Base-by-base conservation (phyloP, 2,888 invertebrate species). In the Athripsodes cinereus region DNA sequence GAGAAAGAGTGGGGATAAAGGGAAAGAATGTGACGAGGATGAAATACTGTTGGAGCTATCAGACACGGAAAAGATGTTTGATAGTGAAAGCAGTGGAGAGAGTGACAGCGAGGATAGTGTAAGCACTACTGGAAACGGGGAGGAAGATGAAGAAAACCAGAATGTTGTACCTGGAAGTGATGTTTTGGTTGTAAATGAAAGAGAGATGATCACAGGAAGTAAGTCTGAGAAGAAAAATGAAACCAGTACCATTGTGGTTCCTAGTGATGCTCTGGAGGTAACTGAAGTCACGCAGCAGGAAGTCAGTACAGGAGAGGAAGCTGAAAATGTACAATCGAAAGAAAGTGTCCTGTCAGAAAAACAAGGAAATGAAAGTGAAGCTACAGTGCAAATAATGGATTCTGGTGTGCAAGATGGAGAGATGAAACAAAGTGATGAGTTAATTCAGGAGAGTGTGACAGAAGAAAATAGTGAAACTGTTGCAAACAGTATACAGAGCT, bases 11-110 rank as follows among this genome's bases (percentile, higher is more conserved):
- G n/a, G 26, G 13, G 31, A 53, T 6, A 60, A 69, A 56, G 66
- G 65, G 19, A 60, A 61, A 11, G 68, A 67, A 1, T 71, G 72
- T 62, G 71, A 72, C 52, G 73, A 74, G 2, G 78, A 79, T 62
- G 78, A 79, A 65, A 76, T 79, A 31, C 76, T 72, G 1, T 62
- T 78, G 0, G 74, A 81, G 56, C 60, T 78, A 16, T 80, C 80
- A 0, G 77, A 79, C 67, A 69, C 75, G 1, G 77, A 78, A 60
- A 78, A 78, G 65, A 75, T 78, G 74, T 63, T 79, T 31, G 78
- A 78, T 66, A 72, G 75, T 40, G 13, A 13, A 5, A 13, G 13
- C 2, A 13, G 13, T 13, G 13, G n/a, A 5, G 40, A 40, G 16
- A 13, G 40, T 3, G 40, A 13, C 2, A 16, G n/a, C 13, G 13